A percentile compares a stretch with the other conserved stretches of the same genome.
These are phyloP conservation scores for Turdus rufiventris DNA, from an alignment of 2,113 vertebrate genomes.

Conservation along the genomic window DNA sequence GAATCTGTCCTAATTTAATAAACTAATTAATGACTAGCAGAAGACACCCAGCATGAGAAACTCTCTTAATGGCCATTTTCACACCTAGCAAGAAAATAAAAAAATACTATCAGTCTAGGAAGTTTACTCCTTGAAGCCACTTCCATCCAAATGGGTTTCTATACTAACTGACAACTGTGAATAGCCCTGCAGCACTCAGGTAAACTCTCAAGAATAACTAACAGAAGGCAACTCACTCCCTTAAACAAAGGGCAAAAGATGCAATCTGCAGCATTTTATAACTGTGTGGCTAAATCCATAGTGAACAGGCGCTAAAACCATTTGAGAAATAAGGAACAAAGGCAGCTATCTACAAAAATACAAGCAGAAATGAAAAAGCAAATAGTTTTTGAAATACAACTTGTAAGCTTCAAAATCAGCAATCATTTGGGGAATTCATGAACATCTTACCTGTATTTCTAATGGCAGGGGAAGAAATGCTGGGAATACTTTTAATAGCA, in stretches of 20 bases:
- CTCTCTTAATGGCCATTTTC: background rate
- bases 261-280: background rate
- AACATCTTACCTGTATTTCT: background rate
- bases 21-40: background rate
- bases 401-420: background rate
- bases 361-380: background rate
- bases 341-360: background rate
- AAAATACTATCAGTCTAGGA: background rate
- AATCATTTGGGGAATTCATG: background rate
- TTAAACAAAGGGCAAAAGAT: background rate
- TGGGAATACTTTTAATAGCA: background rate
- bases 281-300: background rate
- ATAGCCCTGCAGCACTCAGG: background rate
- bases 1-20: background rate
- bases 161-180: background rate
- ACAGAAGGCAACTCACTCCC: background rate
- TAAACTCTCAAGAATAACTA: background rate
- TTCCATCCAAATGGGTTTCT: background rate
- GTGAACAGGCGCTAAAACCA: background rate
- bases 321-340: conserved; percentile 1
- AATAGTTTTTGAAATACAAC: background rate
- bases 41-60: background rate
- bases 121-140: background rate
- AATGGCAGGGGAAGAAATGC: background rate
- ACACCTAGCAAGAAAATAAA: background rate